Evolutionary conservation across 2,797 vertebrate species (phyloP).

Genomic region (Furcifer pardalis): DNA sequence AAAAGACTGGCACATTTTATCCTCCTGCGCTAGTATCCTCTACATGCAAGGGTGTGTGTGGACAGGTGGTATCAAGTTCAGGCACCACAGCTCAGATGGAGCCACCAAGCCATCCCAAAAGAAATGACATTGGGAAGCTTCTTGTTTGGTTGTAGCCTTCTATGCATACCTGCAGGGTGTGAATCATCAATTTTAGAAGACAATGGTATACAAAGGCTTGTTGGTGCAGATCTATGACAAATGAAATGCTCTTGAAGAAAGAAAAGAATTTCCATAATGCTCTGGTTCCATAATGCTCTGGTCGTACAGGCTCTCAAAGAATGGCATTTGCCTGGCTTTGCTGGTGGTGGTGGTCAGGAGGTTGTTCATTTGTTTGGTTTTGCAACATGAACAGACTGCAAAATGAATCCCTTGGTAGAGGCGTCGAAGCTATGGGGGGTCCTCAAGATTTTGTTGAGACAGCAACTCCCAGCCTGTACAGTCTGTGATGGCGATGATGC

Average conservation of each 20-base stretch:
- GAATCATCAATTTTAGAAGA: background rate
- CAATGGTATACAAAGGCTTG: background rate
- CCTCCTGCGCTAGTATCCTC: background rate
- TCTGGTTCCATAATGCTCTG: no score
- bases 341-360: no score
- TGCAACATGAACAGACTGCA: background rate
- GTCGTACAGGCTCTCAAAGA: no score
- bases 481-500: background rate
- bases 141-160: background rate
- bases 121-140: background rate
- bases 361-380: background rate
- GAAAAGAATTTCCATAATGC: no score
- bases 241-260: no score
- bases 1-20: background rate
- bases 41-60: background rate
- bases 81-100: background rate
- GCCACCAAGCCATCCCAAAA: background rate
- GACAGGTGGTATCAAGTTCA: background rate
- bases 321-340: no score
- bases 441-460: background rate
- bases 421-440: background rate
- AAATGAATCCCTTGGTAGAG: background rate
- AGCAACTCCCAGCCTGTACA: background rate
- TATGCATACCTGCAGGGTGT: background rate
- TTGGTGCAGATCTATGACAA: background rate